These are phyloP conservation scores for Hypotaenidia philippensis DNA, from an alignment of 2,797 vertebrate species.

Conservation along the genomic window DNA sequence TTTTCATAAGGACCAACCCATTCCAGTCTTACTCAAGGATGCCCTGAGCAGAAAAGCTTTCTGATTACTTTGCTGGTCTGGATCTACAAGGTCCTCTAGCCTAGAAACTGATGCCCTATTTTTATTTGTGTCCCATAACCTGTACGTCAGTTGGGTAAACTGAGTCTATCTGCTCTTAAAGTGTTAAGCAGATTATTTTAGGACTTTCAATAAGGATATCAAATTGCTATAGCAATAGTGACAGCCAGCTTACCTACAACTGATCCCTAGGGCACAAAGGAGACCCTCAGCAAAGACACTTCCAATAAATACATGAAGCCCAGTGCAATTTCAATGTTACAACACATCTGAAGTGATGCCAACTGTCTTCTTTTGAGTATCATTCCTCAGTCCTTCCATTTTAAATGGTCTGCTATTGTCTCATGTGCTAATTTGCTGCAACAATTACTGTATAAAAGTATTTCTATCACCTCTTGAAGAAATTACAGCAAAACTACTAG, in stretches of 20 bases:
- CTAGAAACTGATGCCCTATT: not conserved
- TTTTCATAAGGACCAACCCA: not conserved
- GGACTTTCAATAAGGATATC: not conserved
- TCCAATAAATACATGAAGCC: not conserved
- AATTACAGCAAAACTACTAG: not conserved
- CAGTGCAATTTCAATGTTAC: not conserved
- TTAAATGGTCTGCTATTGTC: not conserved
- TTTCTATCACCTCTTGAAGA: not conserved
- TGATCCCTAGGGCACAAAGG: too few relatives aligned
- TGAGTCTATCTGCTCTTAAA: not conserved
- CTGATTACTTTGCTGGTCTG: not conserved
- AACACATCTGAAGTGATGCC: not conserved
- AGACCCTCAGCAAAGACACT: not conserved
- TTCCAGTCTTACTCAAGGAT: not conserved
- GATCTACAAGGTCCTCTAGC: not conserved
- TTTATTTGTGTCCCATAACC: not conserved
- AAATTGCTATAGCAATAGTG: not conserved
- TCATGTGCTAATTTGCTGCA: not conserved
- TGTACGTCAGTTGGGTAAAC: rapidly evolving
- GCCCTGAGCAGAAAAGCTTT: not conserved
- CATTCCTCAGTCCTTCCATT: not conserved
- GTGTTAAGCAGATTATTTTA: not conserved
- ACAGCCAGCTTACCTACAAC: not conserved
- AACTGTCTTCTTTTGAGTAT: not conserved
- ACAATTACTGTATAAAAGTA: not conserved